These are phyloP conservation scores for Aplysina aerophoba DNA, from an alignment of 37 sponge, comb jelly and placozoan genomes.

Conservation along the genomic window DNA sequence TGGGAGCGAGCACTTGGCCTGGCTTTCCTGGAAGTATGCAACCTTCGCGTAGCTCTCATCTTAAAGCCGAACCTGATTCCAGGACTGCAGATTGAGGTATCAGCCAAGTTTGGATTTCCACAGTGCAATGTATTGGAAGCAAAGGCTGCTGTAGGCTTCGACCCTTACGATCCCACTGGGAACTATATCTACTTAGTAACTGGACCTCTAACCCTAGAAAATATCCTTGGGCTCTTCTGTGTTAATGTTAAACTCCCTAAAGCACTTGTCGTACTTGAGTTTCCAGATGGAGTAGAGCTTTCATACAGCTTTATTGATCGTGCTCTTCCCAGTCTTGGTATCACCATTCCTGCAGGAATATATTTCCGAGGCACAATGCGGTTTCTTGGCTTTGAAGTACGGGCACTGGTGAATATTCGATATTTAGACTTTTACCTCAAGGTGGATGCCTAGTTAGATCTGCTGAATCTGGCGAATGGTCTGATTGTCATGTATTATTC, in stretches of 20 bases:
- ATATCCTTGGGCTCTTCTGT: conserved; percentile 32
- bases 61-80: conserved; percentile 10
- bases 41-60: conserved; percentile 5
- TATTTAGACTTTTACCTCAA: neutral
- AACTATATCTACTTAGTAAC: conserved; percentile 39
- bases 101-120: conserved; percentile 14
- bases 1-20: conserved; percentile 34
- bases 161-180: neutral
- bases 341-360: conserved; percentile 26
- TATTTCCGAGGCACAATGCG: conserved; percentile 25
- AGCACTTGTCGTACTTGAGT: neutral
- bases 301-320: neutral
- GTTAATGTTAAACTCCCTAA: conserved; percentile 2
- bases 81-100: conserved; percentile 36
- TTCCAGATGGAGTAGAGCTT: too few species aligned
- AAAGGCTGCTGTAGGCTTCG: conserved; percentile 23
- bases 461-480: neutral
- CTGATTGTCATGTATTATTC: conserved; percentile 15
- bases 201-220: neutral
- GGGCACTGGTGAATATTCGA: neutral
- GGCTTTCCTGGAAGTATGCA: neutral
- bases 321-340: conserved; percentile 5
- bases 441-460: neutral
- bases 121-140: conserved; percentile 13
- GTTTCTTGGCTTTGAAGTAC: conserved; percentile 15